Base-by-base conservation (phyloP, 1,140 invertebrate species). In the Pseudomyrmex cubaensis region DNA sequence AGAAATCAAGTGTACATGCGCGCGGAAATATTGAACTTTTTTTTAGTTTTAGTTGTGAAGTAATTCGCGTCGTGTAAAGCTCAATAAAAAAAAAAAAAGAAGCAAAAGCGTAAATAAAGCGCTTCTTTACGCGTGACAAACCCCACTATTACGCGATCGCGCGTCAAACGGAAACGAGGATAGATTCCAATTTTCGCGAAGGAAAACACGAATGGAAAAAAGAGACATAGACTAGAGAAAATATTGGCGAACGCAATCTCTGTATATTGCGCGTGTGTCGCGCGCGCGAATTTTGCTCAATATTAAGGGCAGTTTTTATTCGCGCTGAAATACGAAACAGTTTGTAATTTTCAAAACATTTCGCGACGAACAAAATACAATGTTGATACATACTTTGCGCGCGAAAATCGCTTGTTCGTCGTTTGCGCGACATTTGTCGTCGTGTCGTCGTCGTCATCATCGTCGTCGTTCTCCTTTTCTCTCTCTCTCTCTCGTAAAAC, bases 401-500 rank as follows among this genome's bases (percentile, higher is more conserved):
- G 8, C 7, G 54, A 80, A 15, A 9, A 78, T 72, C 66, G 8
- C 64, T 57, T 70, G 64, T 70, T 70, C 50, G 44, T 48, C 25
- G 2, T 25, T 25, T 59, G 66, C 22, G 20, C 64, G 15, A 70
- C 22, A 48, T 63, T 73, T 48, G 50, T 54, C 20, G 17, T 35
- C 48, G 20, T 3, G 17, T 35, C 22, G 20, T 4, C 2, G 25
- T 25, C 25, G 25, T 25, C 25, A 1, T 70, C 50, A 20, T 46
- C 25, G 25, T 35, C 25, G 0, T 35, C 25, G 25, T 35, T 5
- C 5, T 35, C 3, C 4, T 35, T 35, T 4, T 35, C 35, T 35
- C 5, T 35, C 35, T 35, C 0, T 7, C 4, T 35, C 25, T 35
- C 35, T 35, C 35, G 17, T 22, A 20, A 67, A 54, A 25, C 52